phyloP scores from a whole-genome alignment of 2,797 vertebrate species.

The Rhinella marina region DNA sequence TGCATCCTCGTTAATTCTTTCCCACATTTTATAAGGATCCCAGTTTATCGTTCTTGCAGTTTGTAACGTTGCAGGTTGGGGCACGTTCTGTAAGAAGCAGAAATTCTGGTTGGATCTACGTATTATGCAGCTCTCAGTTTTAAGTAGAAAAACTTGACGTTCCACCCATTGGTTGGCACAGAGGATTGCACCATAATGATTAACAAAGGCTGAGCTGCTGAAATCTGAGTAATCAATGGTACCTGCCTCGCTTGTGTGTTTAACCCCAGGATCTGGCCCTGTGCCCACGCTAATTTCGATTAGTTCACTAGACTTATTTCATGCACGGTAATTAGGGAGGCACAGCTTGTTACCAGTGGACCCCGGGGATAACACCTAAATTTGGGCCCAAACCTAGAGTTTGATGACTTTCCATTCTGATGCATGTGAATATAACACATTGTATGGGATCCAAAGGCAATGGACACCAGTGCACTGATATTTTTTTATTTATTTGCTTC shows the following conservation, averaged over 20 bases:
- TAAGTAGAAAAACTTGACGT: not conserved
- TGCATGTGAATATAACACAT: too few species aligned
- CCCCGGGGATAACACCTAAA: too few species aligned
- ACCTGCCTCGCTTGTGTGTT: not conserved
- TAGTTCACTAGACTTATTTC: not conserved
- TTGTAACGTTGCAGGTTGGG: not conserved
- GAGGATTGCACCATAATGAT: constrained; percentile 19
- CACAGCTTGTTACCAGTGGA: not conserved
- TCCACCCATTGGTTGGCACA: constrained; percentile 19
- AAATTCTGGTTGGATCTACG: not conserved
- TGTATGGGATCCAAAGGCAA: too few species aligned
- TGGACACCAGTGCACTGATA: too few species aligned
- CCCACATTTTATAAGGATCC: not conserved
- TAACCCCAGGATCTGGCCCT: not conserved
- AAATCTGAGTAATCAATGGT: not conserved
- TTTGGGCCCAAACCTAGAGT: too few species aligned
- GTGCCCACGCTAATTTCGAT: not conserved
- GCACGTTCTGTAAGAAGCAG: not conserved
- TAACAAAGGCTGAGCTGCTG: not conserved
- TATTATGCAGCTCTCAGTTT: not conserved
- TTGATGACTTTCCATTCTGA: too few species aligned
- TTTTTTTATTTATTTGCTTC: too few species aligned
- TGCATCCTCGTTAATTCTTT: too few species aligned
- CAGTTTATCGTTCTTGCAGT: not conserved
- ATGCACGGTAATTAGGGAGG: not conserved